Evolutionary conservation across 1,140 invertebrate genomes (phyloP).

Genomic region (Musca domestica): DNA sequence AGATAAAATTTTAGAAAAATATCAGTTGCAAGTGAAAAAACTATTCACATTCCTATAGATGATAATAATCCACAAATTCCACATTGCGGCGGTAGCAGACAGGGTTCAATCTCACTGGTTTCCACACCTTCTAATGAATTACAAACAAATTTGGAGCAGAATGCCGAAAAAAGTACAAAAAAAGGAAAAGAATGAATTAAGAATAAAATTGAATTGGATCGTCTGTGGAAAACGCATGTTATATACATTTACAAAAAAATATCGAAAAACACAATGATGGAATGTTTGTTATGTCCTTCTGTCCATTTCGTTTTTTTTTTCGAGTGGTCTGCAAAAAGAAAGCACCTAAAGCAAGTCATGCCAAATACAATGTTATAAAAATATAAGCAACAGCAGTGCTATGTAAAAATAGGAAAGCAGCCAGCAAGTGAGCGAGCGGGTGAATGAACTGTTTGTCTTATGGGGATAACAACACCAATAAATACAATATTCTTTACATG

Average conservation of each 20-base stretch:
- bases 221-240: too few relatives aligned
- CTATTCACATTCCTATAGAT: slow-evolving; percentile 36
- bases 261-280: too few relatives aligned
- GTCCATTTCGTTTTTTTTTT: too few relatives aligned
- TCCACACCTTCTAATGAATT: slow-evolving; percentile 52
- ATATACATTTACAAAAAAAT: too few relatives aligned
- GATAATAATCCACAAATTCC: slow-evolving; percentile 52
- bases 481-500: too few relatives aligned
- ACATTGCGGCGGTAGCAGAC: slow-evolving; percentile 52
- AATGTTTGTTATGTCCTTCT: too few relatives aligned
- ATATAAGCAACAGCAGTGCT: too few relatives aligned
- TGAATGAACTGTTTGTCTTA: not conserved
- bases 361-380: too few relatives aligned
- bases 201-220: slow-evolving; percentile 12
- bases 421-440: not conserved
- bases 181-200: slow-evolving; percentile 44
- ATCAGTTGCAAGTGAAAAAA: not conserved
- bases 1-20: not conserved
- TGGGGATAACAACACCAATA: too few relatives aligned
- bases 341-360: too few relatives aligned
- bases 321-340: too few relatives aligned
- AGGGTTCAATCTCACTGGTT: slow-evolving; percentile 53
- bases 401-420: not conserved
- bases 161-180: slow-evolving; percentile 35
- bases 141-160: slow-evolving; percentile 33